phyloP scores from a whole-genome alignment of 1,140 invertebrate species.

The Adelges cooleyi region DNA sequence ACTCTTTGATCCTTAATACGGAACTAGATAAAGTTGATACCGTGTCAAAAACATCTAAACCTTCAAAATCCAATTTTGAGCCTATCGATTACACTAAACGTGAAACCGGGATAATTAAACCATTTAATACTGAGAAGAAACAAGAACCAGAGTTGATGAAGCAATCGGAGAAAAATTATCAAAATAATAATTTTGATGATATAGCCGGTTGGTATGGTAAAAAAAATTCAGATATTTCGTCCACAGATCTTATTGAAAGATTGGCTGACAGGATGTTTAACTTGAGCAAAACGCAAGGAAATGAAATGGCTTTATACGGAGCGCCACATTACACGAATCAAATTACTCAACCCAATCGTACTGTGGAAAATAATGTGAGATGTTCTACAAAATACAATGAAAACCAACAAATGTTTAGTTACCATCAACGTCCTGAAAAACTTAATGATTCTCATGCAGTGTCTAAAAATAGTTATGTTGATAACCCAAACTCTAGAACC shows the following conservation, averaged over 20 bases:
- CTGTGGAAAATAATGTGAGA: background rate
- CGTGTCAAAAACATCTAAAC: background rate
- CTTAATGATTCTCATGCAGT: background rate
- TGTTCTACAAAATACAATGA: background rate
- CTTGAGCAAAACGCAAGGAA: conserved; percentile 1
- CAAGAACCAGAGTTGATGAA: background rate
- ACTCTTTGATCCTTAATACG: background rate
- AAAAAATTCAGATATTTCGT: conserved; percentile 11
- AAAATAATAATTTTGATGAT: conserved; percentile 12
- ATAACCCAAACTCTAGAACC: background rate
- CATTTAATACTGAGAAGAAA: background rate
- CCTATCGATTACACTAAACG: conserved; percentile 21
- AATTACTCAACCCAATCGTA: conserved; percentile 12
- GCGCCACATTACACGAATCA: background rate
- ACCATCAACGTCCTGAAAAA: background rate
- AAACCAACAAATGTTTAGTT: background rate
- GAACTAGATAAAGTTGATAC: background rate
- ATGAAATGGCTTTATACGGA: background rate
- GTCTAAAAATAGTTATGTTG: background rate
- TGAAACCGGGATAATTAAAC: conserved; percentile 24
- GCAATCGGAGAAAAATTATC: conserved; percentile 3
- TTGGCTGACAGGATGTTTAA: conserved; percentile 22
- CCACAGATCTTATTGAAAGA: conserved; percentile 23
- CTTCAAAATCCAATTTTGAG: conserved; percentile 7
- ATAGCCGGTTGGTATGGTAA: conserved; percentile 11